A percentile compares a stretch with the other conserved stretches of the same genome.
phyloP scores from a whole-genome alignment of 1,140 invertebrate species.

The Sarcophaga bullata region DNA sequence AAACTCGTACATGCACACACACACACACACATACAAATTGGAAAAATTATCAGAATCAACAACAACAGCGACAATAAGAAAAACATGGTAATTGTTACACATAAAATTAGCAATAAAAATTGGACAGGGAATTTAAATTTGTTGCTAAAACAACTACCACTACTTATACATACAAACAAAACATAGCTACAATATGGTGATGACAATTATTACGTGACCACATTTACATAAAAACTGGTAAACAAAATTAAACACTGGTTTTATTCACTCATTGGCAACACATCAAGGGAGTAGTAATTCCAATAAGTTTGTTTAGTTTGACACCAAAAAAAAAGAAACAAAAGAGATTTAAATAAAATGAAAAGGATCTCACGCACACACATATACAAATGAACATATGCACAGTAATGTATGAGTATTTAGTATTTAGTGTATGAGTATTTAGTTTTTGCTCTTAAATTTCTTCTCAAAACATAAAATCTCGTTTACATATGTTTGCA shows the following conservation, averaged over 20 bases:
- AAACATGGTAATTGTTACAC: background rate
- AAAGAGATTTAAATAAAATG: background rate
- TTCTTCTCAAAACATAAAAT: too few relatives aligned
- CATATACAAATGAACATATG: too few relatives aligned
- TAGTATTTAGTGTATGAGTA: too few relatives aligned
- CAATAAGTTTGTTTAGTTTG: background rate
- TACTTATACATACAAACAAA: too few relatives aligned
- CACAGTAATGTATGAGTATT: too few relatives aligned
- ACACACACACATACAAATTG: too few relatives aligned
- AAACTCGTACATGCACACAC: background rate
- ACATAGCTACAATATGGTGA: background rate
- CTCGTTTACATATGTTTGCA: too few relatives aligned
- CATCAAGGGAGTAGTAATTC: background rate
- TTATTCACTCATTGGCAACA: background rate
- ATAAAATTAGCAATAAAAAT: background rate
- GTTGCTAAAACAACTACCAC: background rate
- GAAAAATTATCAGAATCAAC: too few relatives aligned
- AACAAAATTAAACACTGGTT: background rate
- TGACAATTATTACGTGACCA: slow-evolving; percentile 14
- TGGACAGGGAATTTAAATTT: background rate
- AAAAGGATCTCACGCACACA: background rate
- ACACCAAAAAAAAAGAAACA: background rate
- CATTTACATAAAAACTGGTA: background rate
- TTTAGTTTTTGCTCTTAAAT: too few relatives aligned
- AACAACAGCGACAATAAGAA: background rate